phyloP scores from a whole-genome alignment of 1,140 invertebrate species.

The Drosophila nikananu region DNA sequence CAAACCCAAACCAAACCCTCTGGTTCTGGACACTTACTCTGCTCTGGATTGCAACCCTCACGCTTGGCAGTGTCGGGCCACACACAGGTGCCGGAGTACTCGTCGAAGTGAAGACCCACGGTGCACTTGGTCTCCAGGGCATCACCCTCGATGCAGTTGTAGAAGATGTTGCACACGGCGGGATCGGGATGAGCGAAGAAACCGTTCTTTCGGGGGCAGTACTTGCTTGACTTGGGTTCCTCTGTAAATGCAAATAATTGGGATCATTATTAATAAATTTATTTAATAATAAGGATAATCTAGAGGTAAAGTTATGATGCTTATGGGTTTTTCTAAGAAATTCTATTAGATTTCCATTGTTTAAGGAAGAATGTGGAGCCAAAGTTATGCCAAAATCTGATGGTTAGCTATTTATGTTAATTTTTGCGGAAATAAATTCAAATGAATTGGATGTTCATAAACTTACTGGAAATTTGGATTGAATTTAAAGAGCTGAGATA shows the following conservation, averaged over 20 bases:
- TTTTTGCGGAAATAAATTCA: slow-evolving; percentile 1
- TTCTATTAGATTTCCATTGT: neutral
- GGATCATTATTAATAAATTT: neutral
- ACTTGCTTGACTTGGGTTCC: slow-evolving; percentile 89
- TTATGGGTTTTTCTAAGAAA: too few species aligned
- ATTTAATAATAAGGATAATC: too few species aligned
- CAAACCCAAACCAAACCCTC: too few species aligned
- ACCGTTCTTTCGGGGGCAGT: slow-evolving; percentile 93
- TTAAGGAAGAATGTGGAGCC: too few species aligned
- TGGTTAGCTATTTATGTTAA: neutral
- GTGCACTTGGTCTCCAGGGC: slow-evolving; percentile 93
- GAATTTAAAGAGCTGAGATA: neutral
- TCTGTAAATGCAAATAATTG: slow-evolving; percentile 87
- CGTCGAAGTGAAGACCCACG: slow-evolving; percentile 94
- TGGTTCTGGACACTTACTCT: slow-evolving; percentile 41
- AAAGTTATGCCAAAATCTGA: neutral
- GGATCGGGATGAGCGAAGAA: slow-evolving; percentile 95
- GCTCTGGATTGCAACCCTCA: slow-evolving; percentile 88
- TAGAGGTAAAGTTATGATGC: too few species aligned
- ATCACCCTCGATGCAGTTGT: slow-evolving; percentile 95
- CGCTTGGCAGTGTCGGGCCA: slow-evolving; percentile 94
- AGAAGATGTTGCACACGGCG: slow-evolving; percentile 93
- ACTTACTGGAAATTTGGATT: neutral
- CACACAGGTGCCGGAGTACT: slow-evolving; percentile 92
- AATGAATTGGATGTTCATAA: neutral